Conservation (phyloP, 2,888 invertebrate species). For the Cantharis rufa region DNA sequence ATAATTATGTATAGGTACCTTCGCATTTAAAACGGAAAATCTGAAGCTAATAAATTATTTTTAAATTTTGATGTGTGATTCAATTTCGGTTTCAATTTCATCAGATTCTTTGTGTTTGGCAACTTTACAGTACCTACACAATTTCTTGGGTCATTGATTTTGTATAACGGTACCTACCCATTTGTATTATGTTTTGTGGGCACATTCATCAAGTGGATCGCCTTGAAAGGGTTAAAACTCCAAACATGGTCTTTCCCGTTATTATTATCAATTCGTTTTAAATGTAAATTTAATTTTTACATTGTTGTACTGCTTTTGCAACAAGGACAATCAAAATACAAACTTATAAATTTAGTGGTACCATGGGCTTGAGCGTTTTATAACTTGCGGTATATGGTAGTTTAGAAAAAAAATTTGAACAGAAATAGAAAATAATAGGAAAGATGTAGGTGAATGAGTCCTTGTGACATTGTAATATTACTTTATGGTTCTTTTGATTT, state of each 20-base stretch:
- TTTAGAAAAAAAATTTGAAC: neutral
- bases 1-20: too few relatives aligned
- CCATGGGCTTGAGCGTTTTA: neutral
- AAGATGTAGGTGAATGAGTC: neutral
- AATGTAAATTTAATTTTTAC: too few relatives aligned
- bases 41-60: too few relatives aligned
- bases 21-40: neutral
- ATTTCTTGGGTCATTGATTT: neutral
- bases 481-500: constrained; percentile 9
- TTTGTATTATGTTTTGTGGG: neutral
- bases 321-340: neutral
- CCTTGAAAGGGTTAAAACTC: neutral
- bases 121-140: neutral
- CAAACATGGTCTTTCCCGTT: neutral
- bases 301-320: neutral
- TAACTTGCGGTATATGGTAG: neutral
- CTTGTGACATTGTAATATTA: neutral
- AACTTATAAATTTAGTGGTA: neutral
- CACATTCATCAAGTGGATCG: neutral
- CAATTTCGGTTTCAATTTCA: neutral
- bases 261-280: neutral
- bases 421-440: neutral
- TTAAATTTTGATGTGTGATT: too few relatives aligned
- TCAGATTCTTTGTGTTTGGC: neutral
- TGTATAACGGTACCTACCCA: neutral